Evolutionary conservation across 2,113 vertebrate species (phyloP).

Genomic region (Panthera leo): DNA sequence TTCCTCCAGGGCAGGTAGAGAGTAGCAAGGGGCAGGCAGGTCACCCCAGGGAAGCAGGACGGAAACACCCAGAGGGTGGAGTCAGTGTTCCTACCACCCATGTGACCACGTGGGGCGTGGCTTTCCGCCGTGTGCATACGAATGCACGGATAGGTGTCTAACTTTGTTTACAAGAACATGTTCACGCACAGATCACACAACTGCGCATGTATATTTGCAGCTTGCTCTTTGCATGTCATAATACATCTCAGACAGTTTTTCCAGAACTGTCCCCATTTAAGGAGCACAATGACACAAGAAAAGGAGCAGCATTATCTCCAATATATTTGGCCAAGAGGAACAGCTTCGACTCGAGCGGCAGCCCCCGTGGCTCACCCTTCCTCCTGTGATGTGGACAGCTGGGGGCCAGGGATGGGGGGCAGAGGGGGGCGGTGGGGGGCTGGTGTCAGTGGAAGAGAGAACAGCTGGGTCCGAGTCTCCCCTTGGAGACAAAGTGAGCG

Average conservation of each 20-base stretch:
- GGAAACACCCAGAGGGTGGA: accelerated
- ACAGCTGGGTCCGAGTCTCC: background rate
- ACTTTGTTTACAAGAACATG: background rate
- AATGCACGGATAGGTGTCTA: accelerated
- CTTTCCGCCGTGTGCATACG: accelerated
- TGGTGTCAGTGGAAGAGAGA: background rate
- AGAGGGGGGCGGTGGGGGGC: accelerated
- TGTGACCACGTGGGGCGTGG: too few relatives aligned
- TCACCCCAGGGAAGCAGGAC: background rate
- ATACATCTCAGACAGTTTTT: background rate
- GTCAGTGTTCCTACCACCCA: background rate
- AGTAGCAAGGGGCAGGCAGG: background rate
- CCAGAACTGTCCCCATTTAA: background rate
- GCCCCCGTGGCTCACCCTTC: accelerated
- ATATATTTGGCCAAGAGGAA: background rate
- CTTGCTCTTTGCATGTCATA: background rate
- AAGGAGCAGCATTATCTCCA: background rate
- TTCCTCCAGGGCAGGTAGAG: background rate
- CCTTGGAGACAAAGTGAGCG: background rate
- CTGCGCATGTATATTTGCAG: background rate
- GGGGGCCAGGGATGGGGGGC: too few relatives aligned
- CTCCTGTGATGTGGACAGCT: background rate
- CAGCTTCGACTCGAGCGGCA: background rate
- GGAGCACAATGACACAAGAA: background rate
- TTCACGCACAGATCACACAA: background rate